Evolutionary conservation across 2,888 invertebrate genomes (phyloP).

Genomic region (Rotaria magnacalcarata): DNA sequence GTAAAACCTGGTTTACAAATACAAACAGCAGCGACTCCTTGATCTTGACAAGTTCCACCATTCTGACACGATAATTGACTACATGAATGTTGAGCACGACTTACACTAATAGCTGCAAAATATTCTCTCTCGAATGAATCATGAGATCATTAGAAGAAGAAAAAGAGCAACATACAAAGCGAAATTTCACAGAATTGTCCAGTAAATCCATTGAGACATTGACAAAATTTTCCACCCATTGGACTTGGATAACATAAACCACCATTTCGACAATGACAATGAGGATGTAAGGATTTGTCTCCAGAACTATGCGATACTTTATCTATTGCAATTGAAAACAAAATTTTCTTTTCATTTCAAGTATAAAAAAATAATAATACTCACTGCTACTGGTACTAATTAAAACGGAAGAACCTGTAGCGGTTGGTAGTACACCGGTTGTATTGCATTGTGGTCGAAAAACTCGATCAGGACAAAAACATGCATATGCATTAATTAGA

Average conservation of each 20-base stretch:
- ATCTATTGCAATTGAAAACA: not conserved
- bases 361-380: not conserved
- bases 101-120: not conserved
- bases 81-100: slow-evolving; percentile 34
- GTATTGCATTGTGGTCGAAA: slow-evolving; percentile 35
- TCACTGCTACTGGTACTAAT: slow-evolving; percentile 31
- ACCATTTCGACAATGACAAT: slow-evolving; percentile 6
- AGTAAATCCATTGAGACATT: slow-evolving; percentile 42
- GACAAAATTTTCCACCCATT: slow-evolving; percentile 38
- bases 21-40: slow-evolving; percentile 38
- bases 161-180: not conserved
- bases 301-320: not conserved
- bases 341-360: not conserved
- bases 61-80: slow-evolving; percentile 42
- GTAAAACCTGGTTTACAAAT: slow-evolving; percentile 45
- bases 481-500: slow-evolving; percentile 41
- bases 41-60: slow-evolving; percentile 45
- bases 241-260: slow-evolving; percentile 37
- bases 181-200: slow-evolving; percentile 39
- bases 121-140: not conserved
- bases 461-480: slow-evolving; percentile 42
- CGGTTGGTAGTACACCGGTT: not conserved
- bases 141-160: not conserved
- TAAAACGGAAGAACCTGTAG: not conserved
- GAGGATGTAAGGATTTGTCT: not conserved